Base-by-base conservation (phyloP, 2,797 vertebrate genomes). In the Benthosema pterotum region DNA sequence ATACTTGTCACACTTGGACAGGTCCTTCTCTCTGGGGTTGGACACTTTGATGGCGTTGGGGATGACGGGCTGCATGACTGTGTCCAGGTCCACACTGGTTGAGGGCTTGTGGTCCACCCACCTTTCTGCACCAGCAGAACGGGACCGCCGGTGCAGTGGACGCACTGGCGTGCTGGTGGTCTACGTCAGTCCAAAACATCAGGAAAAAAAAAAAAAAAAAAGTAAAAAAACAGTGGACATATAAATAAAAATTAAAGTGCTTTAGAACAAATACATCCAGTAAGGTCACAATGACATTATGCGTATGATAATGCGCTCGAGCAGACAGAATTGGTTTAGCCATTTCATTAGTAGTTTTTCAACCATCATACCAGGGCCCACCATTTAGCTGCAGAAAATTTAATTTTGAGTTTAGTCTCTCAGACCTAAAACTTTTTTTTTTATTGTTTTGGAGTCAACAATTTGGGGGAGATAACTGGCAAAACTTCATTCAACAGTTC, bases 51-150 rank as follows among this genome's bases (percentile, higher is more conserved):
- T 95, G 88, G 98, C 83, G 0, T 95, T 92, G 47, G 94, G 94
- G 60, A 99, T 88, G 14, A 93, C 89, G 0, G 96, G 96, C 92
- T 98, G 96, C 92, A 99, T 85, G 79, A 99, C 87, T 0, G 96
- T 98, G 11, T 95, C 97, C 58, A 95, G 87, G 56, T 97, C 95
- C 78, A 99, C 65, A 7, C 89, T 95, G 52, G 91, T 91, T 17
- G 92, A 48, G 1, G 97, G 97, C 42, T 95, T 97, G 70, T 98
- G 97, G 87, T 98, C 97, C 63, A 99, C 96, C 97, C 97, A 99
- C 83, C 95, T 92, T 89, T 97, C 96, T n/a, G n/a, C n/a, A 13
- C 96, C 95, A 0, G 96, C 96, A 0, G 96, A 98, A 78, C 93
- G 93, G 0, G 96, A 99, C 11, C 94, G 94, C 18, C 95, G 89